Evolutionary conservation across 2,797 vertebrate genomes (phyloP).

Genomic region (Propithecus deckenii): DNA sequence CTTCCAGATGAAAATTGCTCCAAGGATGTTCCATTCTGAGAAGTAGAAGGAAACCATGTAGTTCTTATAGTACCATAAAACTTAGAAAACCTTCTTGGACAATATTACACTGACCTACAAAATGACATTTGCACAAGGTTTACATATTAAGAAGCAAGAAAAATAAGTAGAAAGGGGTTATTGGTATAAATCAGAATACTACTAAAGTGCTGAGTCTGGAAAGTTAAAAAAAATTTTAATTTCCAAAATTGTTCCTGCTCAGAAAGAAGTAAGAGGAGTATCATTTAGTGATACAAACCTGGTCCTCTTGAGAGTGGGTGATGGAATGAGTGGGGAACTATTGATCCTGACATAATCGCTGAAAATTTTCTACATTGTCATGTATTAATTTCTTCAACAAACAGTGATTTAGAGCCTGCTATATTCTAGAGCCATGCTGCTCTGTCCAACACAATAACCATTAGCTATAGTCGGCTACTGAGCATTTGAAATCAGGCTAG

Average conservation of each 20-base stretch:
- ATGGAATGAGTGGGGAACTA: neutral
- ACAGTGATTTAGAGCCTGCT: neutral
- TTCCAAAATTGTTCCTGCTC: neutral
- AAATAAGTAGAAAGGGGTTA: neutral
- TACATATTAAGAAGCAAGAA: conserved; percentile 26
- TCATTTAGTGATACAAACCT: neutral
- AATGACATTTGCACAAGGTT: neutral
- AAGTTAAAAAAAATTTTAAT: conserved; percentile 16
- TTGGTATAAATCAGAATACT: neutral
- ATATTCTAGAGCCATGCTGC: neutral
- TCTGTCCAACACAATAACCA: neutral
- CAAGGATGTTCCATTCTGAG: conserved; percentile 39
- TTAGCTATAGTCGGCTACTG: neutral
- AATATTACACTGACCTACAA: neutral
- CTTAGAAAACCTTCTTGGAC: neutral
- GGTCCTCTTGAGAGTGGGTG: neutral
- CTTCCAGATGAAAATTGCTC: conserved; percentile 25
- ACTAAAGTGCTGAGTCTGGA: neutral
- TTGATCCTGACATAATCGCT: neutral
- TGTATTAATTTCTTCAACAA: neutral
- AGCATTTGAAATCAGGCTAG: neutral
- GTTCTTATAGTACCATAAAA: conserved; percentile 26
- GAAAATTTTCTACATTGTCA: neutral
- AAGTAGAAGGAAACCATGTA: conserved; percentile 25
- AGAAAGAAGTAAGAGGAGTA: neutral